phyloP scores from a whole-genome alignment of 1,140 invertebrate genomes.

The Drosophila prosaltans region DNA sequence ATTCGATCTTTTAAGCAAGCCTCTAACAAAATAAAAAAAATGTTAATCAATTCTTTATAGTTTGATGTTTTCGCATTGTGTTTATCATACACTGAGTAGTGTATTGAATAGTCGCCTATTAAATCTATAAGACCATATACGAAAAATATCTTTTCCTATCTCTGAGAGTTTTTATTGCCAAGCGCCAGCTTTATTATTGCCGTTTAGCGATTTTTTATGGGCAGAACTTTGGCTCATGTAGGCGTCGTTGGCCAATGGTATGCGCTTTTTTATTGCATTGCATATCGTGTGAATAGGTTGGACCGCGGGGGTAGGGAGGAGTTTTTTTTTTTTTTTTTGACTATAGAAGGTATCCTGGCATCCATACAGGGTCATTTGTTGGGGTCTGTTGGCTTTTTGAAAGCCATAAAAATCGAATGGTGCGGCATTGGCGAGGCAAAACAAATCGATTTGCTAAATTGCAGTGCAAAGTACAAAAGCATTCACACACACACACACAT shows the following conservation, averaged over 20 bases:
- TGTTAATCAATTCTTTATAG: no score
- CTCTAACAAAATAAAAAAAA: no score
- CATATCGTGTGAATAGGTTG: constrained; percentile 19
- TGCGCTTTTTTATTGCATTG: constrained; percentile 66
- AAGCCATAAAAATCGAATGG: constrained; percentile 78
- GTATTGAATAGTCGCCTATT: not conserved
- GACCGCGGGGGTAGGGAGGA: not conserved
- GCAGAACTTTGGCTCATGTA: constrained; percentile 45
- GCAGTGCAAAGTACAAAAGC: constrained; percentile 70
- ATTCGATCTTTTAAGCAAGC: no score
- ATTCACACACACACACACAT: constrained; percentile 31
- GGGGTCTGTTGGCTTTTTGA: constrained; percentile 72
- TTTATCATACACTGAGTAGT: not conserved
- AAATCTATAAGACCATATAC: not conserved
- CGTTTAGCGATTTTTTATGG: constrained; percentile 78
- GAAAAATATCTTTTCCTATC: constrained; percentile 28
- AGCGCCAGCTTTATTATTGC: constrained; percentile 71
- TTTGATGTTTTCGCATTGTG: no score
- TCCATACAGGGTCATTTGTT: constrained; percentile 59
- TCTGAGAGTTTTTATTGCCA: constrained; percentile 57
- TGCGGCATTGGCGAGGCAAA: constrained; percentile 47
- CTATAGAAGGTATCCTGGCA: not conserved
- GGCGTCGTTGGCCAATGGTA: constrained; percentile 38
- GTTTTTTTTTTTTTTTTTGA: not conserved
- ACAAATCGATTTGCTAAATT: constrained; percentile 82